These are phyloP conservation scores for Atta colombica DNA, from an alignment of 1,140 invertebrate species.

Conservation along the genomic window DNA sequence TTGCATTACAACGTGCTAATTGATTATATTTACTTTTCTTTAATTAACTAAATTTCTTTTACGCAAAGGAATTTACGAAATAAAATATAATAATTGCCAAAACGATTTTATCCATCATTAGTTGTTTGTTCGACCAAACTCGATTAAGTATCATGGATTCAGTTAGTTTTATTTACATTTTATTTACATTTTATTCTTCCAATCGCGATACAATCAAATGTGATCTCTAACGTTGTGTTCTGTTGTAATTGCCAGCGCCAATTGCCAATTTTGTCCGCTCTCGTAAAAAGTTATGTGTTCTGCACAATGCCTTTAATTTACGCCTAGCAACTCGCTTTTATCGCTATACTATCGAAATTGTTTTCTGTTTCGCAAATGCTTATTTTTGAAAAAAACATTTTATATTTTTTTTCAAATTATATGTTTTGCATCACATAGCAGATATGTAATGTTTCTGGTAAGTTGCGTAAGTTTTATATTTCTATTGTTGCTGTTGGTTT, in stretches of 20 bases:
- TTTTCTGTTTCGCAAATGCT: slow-evolving; percentile 48
- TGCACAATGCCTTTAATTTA: slow-evolving; percentile 30
- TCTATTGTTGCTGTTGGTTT: background rate
- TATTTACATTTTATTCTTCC: background rate
- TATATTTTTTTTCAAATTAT: slow-evolving; percentile 19
- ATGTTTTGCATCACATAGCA: background rate
- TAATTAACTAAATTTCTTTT: background rate
- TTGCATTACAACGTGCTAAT: background rate
- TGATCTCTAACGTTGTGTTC: background rate
- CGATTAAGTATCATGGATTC: background rate
- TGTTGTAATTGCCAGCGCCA: background rate
- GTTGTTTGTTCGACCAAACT: background rate
- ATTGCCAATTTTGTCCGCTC: slow-evolving; percentile 49
- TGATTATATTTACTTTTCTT: background rate
- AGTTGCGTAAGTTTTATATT: background rate
- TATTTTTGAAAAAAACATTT: slow-evolving; percentile 25
- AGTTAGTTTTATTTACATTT: background rate
- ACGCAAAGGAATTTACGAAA: background rate
- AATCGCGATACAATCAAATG: background rate
- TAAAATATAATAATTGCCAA: background rate
- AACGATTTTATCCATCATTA: background rate
- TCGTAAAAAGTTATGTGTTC: slow-evolving; percentile 60
- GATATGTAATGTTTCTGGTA: background rate
- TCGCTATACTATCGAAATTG: slow-evolving; percentile 7
- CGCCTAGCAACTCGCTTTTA: slow-evolving; percentile 39